Evolutionary conservation across 1,140 invertebrate genomes (phyloP).

Genomic region (Megalonaias nervosa): DNA sequence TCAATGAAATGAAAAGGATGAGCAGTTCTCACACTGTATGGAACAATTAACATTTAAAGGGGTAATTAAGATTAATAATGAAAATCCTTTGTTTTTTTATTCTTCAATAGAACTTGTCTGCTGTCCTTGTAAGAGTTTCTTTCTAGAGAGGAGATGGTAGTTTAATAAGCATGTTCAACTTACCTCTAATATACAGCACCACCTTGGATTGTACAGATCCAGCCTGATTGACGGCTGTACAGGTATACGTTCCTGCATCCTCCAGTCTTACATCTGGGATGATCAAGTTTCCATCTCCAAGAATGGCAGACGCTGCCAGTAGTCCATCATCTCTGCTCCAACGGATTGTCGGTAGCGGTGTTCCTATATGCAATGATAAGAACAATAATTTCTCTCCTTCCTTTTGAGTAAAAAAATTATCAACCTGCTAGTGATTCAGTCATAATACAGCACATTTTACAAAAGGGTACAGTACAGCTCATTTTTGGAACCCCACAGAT

Average conservation of each 20-base stretch:
- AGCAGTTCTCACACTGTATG: too few species aligned
- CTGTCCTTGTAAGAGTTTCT: too few species aligned
- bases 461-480: too few species aligned
- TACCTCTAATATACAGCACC: constrained; percentile 82
- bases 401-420: too few species aligned
- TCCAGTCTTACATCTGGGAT: constrained; percentile 73
- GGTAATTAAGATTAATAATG: background rate
- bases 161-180: constrained; percentile 33
- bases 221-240: constrained; percentile 76
- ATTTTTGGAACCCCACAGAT: too few species aligned
- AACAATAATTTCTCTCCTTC: background rate
- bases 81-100: background rate
- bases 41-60: too few species aligned
- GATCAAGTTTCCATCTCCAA: constrained; percentile 57
- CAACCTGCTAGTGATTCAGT: too few species aligned
- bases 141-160: too few species aligned
- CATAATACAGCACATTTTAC: too few species aligned
- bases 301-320: constrained; percentile 46
- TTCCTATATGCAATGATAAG: constrained; percentile 31
- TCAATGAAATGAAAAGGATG: too few species aligned
- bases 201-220: constrained; percentile 80
- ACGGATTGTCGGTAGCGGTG: constrained; percentile 53
- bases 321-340: constrained; percentile 60
- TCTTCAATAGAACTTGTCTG: too few species aligned
- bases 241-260: constrained; percentile 83